These are phyloP conservation scores for Ephialtes manifestator DNA, from an alignment of 2,888 invertebrate species.

Conservation along the genomic window DNA sequence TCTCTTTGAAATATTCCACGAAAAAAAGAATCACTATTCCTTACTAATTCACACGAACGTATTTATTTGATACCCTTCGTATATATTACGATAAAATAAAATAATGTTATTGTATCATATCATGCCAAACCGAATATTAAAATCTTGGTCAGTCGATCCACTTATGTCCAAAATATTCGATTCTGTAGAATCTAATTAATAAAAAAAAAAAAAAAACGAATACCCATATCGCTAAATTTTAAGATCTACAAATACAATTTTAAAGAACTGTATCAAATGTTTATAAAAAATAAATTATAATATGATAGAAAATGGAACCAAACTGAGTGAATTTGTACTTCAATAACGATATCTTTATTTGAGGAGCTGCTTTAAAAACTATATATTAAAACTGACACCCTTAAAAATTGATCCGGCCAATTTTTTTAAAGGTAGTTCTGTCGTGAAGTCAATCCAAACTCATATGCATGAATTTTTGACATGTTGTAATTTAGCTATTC, in stretches of 20 bases:
- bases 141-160: constrained; percentile 79
- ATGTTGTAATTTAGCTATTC: too few species aligned
- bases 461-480: too few species aligned
- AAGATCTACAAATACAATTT: constrained; percentile 77
- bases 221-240: constrained; percentile 80
- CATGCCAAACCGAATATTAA: constrained; percentile 82
- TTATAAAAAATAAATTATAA: constrained; percentile 85
- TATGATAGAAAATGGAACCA: constrained; percentile 74
- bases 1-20: constrained; percentile 67
- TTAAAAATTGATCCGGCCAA: too few species aligned
- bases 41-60: constrained; percentile 68
- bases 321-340: neutral
- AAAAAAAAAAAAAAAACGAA: constrained; percentile 46
- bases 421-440: too few species aligned
- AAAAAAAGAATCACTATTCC: constrained; percentile 66
- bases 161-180: constrained; percentile 80
- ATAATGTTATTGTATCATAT: constrained; percentile 75
- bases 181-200: constrained; percentile 80
- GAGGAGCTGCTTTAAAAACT: neutral
- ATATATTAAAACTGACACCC: too few species aligned
- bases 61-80: constrained; percentile 73
- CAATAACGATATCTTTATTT: constrained; percentile 7
- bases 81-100: constrained; percentile 66
- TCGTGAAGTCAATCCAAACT: too few species aligned
- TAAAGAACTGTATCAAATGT: constrained; percentile 83